Evolutionary conservation across 2,113 vertebrate species (phyloP).

Genomic region (Marcusenius ussheri): DNA sequence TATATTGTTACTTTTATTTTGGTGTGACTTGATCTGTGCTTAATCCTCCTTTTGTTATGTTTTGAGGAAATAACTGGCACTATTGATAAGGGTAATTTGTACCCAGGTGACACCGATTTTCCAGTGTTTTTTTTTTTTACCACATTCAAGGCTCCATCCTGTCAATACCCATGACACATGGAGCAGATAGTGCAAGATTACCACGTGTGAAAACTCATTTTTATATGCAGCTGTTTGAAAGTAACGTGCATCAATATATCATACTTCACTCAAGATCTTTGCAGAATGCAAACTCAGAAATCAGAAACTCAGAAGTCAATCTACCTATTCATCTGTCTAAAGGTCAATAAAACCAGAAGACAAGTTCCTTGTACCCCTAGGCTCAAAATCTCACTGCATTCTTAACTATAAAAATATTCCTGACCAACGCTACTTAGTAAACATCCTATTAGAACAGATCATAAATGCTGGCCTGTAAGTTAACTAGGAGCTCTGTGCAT

Average conservation of each 20-base stretch:
- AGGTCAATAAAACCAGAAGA: background rate
- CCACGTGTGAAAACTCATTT: background rate
- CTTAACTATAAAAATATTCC: background rate
- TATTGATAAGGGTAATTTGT: background rate
- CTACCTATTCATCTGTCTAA: background rate
- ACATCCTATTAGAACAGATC: background rate
- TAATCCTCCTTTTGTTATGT: background rate
- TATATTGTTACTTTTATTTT: background rate
- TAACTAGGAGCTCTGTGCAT: background rate
- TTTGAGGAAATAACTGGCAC: background rate
- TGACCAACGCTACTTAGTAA: background rate
- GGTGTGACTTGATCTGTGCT: background rate
- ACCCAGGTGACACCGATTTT: background rate
- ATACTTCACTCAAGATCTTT: background rate
- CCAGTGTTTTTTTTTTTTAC: background rate
- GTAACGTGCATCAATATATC: background rate
- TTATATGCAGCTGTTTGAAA: background rate
- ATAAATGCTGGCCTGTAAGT: background rate
- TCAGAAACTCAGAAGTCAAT: background rate
- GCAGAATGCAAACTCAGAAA: background rate
- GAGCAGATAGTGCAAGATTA: conserved; percentile 6
- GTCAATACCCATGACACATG: no score
- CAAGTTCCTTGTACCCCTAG: background rate
- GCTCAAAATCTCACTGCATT: background rate
- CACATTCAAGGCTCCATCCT: background rate